Evolutionary conservation across 2,113 vertebrate genomes (phyloP).

Genomic region (Grammomys dolichurus): DNA sequence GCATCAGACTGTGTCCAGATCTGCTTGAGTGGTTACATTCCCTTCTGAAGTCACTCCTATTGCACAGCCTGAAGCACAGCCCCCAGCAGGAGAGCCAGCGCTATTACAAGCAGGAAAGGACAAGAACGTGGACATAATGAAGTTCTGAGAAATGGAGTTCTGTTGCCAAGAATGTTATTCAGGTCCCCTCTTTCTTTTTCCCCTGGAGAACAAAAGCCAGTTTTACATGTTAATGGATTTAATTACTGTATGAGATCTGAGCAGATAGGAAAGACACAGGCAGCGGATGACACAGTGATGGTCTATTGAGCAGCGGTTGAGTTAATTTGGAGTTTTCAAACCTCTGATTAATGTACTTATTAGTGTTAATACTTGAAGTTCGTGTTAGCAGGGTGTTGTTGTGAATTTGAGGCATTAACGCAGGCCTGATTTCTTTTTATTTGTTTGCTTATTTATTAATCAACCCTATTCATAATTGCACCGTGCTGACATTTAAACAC

Average conservation of each 20-base stretch:
- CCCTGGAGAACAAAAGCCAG: conserved; percentile 82
- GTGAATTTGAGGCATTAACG: conserved; percentile 75
- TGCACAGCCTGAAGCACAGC: neutral
- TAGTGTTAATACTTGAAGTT: conserved; percentile 83
- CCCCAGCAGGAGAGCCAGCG: neutral
- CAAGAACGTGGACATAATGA: conserved; percentile 33
- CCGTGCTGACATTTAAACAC: conserved; percentile 60
- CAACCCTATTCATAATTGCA: conserved; percentile 69
- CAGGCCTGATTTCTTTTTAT: conserved; percentile 55
- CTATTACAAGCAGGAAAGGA: conserved; percentile 33
- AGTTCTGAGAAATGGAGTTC: conserved; percentile 78
- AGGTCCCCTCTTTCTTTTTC: conserved; percentile 77
- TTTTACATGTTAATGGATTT: conserved; percentile 89
- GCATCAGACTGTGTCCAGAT: neutral
- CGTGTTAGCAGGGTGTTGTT: conserved; percentile 74
- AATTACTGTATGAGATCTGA: conserved; percentile 87
- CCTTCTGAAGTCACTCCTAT: neutral
- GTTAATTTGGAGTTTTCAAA: conserved; percentile 85
- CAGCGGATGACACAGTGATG: conserved; percentile 81
- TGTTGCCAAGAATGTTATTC: conserved; percentile 75
- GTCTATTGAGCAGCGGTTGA: conserved; percentile 85
- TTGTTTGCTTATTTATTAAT: conserved; percentile 77
- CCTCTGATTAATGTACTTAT: conserved; percentile 81
- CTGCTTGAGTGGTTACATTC: neutral
- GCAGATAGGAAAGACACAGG: conserved; percentile 84